Percentiles rank a stretch among this genome's conserved stretches.
phyloP scores from a whole-genome alignment of 2,888 invertebrate species.

The Leucania comma region DNA sequence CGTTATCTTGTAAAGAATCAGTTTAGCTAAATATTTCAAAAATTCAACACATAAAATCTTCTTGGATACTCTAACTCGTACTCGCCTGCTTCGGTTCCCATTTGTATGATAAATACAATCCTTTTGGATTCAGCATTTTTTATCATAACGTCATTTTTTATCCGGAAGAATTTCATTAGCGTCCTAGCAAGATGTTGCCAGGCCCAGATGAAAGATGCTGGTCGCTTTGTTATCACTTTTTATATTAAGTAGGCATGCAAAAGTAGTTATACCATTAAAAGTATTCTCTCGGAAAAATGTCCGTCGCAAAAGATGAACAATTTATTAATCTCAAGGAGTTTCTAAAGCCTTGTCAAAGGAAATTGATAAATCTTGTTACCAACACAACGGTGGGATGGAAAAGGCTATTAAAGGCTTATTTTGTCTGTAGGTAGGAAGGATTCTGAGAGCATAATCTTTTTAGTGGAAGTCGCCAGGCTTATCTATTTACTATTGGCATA shows the following conservation, averaged over 20 bases:
- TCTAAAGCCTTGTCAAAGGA: conserved; percentile 46
- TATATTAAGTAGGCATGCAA: conserved; percentile 42
- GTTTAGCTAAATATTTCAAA: background rate
- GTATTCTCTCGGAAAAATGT: conserved; percentile 30
- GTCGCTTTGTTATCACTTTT: conserved; percentile 55
- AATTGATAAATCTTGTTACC: conserved; percentile 51
- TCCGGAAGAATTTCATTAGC: conserved; percentile 70
- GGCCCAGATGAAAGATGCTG: conserved; percentile 48
- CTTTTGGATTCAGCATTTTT: conserved; percentile 43
- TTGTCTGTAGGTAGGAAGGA: conserved; percentile 6
- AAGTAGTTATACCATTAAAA: conserved; percentile 51
- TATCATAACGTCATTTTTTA: conserved; percentile 61
- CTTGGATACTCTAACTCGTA: conserved; percentile 13
- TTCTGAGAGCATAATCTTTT: background rate
- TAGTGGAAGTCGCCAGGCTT: background rate
- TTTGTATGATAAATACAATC: conserved; percentile 55
- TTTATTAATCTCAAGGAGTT: conserved; percentile 47
- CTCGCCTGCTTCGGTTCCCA: conserved; percentile 20
- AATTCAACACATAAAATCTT: background rate
- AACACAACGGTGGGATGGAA: conserved; percentile 5
- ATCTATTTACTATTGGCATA: background rate
- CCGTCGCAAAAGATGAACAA: conserved; percentile 24
- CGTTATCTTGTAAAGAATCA: background rate
- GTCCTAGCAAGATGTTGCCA: conserved; percentile 66
- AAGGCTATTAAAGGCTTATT: conserved; percentile 26